Conservation (phyloP, 2,113 vertebrate genomes). For the Pteropus alecto region DNA sequence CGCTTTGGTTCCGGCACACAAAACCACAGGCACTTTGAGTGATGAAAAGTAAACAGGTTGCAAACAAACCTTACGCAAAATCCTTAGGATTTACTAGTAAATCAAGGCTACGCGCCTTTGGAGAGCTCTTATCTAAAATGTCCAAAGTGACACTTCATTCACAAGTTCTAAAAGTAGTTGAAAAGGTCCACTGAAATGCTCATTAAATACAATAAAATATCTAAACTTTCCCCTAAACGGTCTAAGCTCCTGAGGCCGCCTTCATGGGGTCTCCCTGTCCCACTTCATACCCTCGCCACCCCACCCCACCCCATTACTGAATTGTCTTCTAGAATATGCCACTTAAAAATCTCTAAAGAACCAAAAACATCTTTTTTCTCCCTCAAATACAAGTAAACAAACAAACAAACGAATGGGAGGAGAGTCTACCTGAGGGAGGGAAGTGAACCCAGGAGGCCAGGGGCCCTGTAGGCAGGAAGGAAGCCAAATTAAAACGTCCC, state of each 20-base stretch:
- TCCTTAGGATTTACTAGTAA: conserved; percentile 89
- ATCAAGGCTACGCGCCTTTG: conserved; percentile 69
- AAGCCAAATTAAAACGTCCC: not conserved
- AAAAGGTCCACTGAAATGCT: conserved; percentile 33
- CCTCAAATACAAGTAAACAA: not conserved
- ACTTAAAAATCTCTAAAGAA: conserved; percentile 8
- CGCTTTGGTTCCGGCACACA: conserved; percentile 73
- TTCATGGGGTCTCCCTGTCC: not conserved
- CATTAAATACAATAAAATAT: not conserved
- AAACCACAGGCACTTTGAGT: conserved; percentile 68
- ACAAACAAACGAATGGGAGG: not conserved
- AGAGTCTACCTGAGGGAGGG: not conserved
- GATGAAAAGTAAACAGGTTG: conserved; percentile 78
- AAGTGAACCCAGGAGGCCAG: not conserved
- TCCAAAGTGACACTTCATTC: conserved; percentile 51
- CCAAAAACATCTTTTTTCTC: not conserved
- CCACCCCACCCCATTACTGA: not conserved
- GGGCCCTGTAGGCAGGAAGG: not conserved
- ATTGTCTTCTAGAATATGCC: not conserved
- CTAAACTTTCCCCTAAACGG: not conserved
- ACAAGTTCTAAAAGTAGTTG: not conserved
- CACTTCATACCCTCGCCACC: not conserved
- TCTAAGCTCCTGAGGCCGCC: not conserved
- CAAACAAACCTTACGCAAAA: conserved; percentile 88
- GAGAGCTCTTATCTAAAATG: conserved; percentile 54